A percentile compares a stretch with the other conserved stretches of the same genome.
These are phyloP conservation scores for Coregonus sp. DNA, from an alignment of 2,797 vertebrate genomes.

Conservation along the genomic window DNA sequence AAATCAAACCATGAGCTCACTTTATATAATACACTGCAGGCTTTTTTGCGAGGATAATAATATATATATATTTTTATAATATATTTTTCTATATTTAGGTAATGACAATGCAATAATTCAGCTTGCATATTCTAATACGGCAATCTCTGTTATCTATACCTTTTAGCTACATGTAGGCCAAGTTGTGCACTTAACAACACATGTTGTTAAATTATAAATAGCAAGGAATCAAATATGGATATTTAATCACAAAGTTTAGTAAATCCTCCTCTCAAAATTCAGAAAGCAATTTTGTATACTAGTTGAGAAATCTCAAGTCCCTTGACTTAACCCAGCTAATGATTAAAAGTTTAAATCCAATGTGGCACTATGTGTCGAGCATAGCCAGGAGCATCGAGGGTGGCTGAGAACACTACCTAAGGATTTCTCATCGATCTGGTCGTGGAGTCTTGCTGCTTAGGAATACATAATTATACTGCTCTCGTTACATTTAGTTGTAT, in stretches of 20 bases:
- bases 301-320: slow-evolving; percentile 24
- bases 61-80: no score
- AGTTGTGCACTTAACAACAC: no score
- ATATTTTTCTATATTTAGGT: no score
- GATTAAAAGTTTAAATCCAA: neutral
- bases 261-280: slow-evolving; percentile 28
- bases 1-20: slow-evolving; percentile 31
- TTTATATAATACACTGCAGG: slow-evolving; percentile 31
- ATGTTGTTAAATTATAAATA: no score
- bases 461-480: slow-evolving; percentile 21
- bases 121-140: neutral
- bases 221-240: slow-evolving; percentile 35
- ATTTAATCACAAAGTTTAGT: slow-evolving; percentile 27
- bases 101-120: slow-evolving; percentile 2
- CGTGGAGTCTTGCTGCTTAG: neutral
- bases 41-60: slow-evolving; percentile 11
- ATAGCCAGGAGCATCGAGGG: neutral
- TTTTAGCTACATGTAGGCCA: neutral
- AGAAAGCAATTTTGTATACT: neutral
- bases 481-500: neutral
- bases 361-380: neutral
- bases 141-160: neutral
- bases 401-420: slow-evolving; percentile 28
- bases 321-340: slow-evolving; percentile 21
- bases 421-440: slow-evolving; percentile 31